Percentiles rank a stretch among this genome's conserved stretches.
These are phyloP conservation scores for Leptobrachium ailaonicum DNA, from an alignment of 2,113 vertebrate genomes.

Conservation along the genomic window DNA sequence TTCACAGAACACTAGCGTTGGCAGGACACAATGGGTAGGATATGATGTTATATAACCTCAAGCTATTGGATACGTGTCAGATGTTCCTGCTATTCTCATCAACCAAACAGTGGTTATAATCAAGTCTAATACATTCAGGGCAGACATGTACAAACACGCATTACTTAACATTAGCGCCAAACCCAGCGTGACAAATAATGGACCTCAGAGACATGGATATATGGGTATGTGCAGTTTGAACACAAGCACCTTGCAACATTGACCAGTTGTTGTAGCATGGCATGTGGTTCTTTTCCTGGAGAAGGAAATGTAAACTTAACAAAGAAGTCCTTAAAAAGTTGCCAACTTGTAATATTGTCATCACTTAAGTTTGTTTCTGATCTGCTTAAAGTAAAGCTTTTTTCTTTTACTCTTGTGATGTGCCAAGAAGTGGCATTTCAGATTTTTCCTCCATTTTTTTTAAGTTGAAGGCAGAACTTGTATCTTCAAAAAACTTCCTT, in stretches of 20 bases:
- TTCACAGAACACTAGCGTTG: constrained; percentile 37
- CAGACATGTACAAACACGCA: neutral
- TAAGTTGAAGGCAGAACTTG: neutral
- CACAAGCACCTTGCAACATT: too few species aligned
- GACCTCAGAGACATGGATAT: neutral
- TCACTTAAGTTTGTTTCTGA: too few species aligned
- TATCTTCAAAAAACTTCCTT: neutral
- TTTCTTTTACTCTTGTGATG: neutral
- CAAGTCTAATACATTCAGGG: constrained; percentile 11
- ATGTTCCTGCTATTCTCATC: constrained; percentile 26
- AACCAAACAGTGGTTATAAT: constrained; percentile 20
- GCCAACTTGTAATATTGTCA: too few species aligned
- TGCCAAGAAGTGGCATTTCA: neutral
- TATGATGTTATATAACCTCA: constrained; percentile 40
- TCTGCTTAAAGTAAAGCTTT: too few species aligned
- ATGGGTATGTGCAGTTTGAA: too few species aligned
- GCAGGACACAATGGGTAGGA: constrained; percentile 41
- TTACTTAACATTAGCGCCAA: neutral
- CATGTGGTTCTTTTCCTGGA: too few species aligned
- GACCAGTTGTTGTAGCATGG: too few species aligned
- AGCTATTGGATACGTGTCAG: constrained; percentile 36
- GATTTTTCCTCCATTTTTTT: neutral
- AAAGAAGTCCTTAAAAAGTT: too few species aligned
- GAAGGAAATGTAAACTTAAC: too few species aligned
- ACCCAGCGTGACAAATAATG: neutral